Percentiles rank a stretch among this genome's conserved stretches.
Evolutionary conservation across 2,888 invertebrate genomes (phyloP).

Genomic region (Esperia sulphurella): DNA sequence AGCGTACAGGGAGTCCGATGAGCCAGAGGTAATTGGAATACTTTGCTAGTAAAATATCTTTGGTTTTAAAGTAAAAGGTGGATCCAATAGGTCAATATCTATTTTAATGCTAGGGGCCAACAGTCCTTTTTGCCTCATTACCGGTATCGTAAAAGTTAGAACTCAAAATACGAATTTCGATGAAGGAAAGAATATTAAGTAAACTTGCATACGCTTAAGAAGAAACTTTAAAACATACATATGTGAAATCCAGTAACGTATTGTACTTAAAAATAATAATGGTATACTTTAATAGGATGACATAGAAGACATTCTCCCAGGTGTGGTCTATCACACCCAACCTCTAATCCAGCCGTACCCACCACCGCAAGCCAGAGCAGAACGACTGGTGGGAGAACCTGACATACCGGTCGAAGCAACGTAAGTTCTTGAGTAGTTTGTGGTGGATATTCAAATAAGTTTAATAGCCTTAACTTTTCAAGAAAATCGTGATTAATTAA

Average conservation of each 20-base stretch:
- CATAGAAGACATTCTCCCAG: slow-evolving; percentile 78
- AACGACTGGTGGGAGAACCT: slow-evolving; percentile 84
- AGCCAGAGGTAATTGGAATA: slow-evolving; percentile 47
- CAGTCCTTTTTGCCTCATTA: too few species aligned
- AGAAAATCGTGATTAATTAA: background rate
- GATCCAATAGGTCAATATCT: too few species aligned
- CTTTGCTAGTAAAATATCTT: too few species aligned
- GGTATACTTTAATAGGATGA: slow-evolving; percentile 52
- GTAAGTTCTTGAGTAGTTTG: slow-evolving; percentile 77
- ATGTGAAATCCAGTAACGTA: background rate
- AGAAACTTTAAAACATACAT: too few species aligned
- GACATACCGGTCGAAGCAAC: slow-evolving; percentile 88
- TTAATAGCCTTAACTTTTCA: too few species aligned
- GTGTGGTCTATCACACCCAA: slow-evolving; percentile 81
- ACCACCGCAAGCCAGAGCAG: slow-evolving; percentile 81
- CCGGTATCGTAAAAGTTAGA: too few species aligned
- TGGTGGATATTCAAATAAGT: background rate
- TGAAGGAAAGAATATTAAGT: too few species aligned
- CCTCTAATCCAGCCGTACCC: slow-evolving; percentile 85
- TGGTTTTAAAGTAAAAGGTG: too few species aligned
- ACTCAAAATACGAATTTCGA: too few species aligned
- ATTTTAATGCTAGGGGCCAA: too few species aligned
- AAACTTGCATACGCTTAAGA: too few species aligned
- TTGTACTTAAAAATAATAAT: background rate
- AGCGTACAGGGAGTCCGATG: slow-evolving; percentile 59